Percentiles rank a stretch among this genome's conserved stretches.
Evolutionary conservation across 1,140 invertebrate genomes (phyloP).

Genomic region (Platorchestia sp.): DNA sequence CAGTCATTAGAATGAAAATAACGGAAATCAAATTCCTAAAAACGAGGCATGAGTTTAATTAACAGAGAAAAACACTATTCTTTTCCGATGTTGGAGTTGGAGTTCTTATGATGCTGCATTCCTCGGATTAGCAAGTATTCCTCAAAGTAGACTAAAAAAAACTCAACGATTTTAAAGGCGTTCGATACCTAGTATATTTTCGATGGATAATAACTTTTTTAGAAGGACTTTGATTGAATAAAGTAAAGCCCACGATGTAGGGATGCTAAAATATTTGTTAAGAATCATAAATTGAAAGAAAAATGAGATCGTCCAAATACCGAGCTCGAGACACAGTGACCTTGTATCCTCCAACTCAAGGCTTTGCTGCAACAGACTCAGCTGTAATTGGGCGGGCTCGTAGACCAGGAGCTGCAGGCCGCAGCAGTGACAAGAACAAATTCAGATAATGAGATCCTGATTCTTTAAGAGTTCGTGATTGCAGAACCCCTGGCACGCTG

Average conservation of each 20-base stretch:
- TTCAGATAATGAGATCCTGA: slow-evolving; percentile 45
- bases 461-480: slow-evolving; percentile 28
- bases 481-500: slow-evolving; percentile 23
- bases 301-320: background rate
- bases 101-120: background rate
- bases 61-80: no score
- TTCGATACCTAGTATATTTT: background rate
- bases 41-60: no score
- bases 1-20: no score
- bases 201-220: background rate
- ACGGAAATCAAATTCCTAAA: no score
- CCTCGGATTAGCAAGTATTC: background rate
- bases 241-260: background rate
- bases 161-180: background rate
- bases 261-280: background rate
- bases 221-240: background rate
- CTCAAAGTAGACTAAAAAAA: background rate
- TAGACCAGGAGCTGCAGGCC: slow-evolving; percentile 23
- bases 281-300: background rate
- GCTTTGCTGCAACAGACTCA: background rate
- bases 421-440: slow-evolving; percentile 45
- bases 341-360: background rate
- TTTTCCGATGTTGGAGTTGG: no score
- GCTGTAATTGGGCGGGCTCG: background rate
- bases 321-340: background rate